These are phyloP conservation scores for Archips xylosteana DNA, from an alignment of 2,888 invertebrate genomes.

Conservation along the genomic window DNA sequence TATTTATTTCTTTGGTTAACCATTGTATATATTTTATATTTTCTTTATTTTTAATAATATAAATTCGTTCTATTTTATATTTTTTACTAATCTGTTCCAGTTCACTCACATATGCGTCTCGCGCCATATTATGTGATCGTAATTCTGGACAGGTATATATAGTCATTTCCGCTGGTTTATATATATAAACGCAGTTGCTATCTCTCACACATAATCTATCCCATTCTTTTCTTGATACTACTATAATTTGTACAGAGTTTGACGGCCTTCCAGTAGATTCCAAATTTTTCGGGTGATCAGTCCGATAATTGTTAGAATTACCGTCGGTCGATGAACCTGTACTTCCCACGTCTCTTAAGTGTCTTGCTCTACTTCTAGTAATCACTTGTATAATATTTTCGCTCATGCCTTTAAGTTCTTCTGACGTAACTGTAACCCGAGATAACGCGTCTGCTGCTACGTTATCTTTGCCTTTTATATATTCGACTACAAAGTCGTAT, in stretches of 20 bases:
- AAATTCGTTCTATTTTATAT: neutral
- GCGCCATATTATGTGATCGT: slow-evolving; percentile 15
- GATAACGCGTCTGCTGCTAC: too few relatives aligned
- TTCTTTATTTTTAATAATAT: slow-evolving; percentile 1
- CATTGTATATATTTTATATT: slow-evolving; percentile 2
- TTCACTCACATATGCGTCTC: slow-evolving; percentile 19
- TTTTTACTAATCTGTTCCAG: slow-evolving; percentile 4
- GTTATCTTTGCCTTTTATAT: too few relatives aligned
- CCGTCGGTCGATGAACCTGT: slow-evolving; percentile 6
- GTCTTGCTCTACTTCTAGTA: neutral
- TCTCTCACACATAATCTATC: neutral
- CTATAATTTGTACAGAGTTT: neutral
- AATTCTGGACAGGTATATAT: slow-evolving; percentile 5
- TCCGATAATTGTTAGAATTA: neutral
- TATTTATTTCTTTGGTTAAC: slow-evolving; percentile 18
- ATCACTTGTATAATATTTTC: neutral
- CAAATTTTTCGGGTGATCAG: slow-evolving; percentile 5
- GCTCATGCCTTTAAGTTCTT: neutral
- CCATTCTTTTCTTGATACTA: neutral
- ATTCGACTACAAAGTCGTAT: too few relatives aligned
- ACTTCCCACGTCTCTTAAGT: neutral
- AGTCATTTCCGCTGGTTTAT: slow-evolving; percentile 4
- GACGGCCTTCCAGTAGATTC: neutral
- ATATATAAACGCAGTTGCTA: neutral
- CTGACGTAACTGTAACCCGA: too few relatives aligned